A percentile compares a stretch with the other conserved stretches of the same genome.
These are phyloP conservation scores for Pocillopora damicornis DNA, from an alignment of 64 coral and sea anemone species.

Conservation along the genomic window DNA sequence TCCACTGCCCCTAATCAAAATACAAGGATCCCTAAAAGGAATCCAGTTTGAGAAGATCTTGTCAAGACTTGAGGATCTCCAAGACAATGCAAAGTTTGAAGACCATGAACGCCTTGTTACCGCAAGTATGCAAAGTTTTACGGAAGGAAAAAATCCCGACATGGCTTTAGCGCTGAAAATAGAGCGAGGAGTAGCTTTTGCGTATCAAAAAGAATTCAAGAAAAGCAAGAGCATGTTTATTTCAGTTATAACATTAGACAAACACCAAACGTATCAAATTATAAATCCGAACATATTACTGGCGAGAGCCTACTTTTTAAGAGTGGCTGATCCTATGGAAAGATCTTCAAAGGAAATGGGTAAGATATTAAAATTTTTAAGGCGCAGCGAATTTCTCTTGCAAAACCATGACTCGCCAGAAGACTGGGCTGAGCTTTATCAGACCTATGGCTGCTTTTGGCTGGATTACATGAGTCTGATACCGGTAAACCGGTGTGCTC, in stretches of 20 bases:
- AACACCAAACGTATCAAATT: background rate
- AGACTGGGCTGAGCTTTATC: background rate
- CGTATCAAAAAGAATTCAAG: background rate
- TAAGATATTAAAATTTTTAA: background rate
- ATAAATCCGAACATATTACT: background rate
- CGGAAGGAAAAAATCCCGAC: background rate
- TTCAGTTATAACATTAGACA: too few species aligned
- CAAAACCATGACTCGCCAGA: background rate
- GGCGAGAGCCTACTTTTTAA: background rate
- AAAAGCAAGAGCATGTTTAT: background rate
- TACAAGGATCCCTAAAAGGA: background rate
- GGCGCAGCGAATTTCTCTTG: background rate
- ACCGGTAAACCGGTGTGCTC: background rate
- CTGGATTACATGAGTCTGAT: too few species aligned
- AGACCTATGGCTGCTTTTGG: background rate
- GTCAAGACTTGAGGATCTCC: background rate
- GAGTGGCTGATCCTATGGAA: background rate
- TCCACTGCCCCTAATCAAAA: too few species aligned
- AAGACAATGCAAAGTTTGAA: background rate
- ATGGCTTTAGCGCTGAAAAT: background rate
- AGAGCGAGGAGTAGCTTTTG: background rate
- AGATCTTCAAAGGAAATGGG: too few species aligned
- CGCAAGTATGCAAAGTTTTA: background rate
- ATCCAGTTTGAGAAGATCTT: background rate
- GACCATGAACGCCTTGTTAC: background rate